Evolutionary conservation across 1,140 invertebrate species (phyloP).

Genomic region (Mesaphorura yosii): DNA sequence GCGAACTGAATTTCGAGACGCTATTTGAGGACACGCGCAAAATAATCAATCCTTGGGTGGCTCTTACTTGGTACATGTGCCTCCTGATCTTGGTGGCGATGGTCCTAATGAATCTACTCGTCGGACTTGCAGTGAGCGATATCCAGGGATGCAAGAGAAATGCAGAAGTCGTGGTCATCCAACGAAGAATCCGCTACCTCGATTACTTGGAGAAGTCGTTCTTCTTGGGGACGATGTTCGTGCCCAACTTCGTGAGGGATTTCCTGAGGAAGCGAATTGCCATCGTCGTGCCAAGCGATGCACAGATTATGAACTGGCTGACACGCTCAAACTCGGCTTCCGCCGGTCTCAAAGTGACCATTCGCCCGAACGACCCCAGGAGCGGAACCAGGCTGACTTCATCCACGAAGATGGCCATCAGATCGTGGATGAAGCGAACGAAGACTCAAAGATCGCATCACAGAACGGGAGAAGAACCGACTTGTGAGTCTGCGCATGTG

Average conservation of each 20-base stretch:
- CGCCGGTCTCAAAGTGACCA: not conserved
- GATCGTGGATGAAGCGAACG: too few relatives aligned
- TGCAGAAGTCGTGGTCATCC: conserved; percentile 21
- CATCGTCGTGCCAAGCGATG: conserved; percentile 8
- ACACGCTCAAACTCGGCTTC: not conserved
- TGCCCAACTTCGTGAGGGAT: conserved; percentile 6
- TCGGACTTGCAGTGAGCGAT: conserved; percentile 40
- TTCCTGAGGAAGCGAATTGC: conserved; percentile 10
- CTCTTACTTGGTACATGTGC: conserved; percentile 32
- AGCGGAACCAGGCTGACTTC: too few relatives aligned
- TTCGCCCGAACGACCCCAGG: too few relatives aligned
- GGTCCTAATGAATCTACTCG: conserved; percentile 40
- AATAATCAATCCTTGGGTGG: conserved; percentile 15
- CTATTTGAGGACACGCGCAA: conserved; percentile 33
- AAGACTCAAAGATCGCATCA: not conserved
- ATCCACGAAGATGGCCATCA: too few relatives aligned
- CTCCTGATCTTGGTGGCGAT: conserved; percentile 38
- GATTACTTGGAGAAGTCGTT: conserved; percentile 19
- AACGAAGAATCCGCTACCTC: conserved; percentile 23
- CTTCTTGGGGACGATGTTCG: conserved; percentile 10
- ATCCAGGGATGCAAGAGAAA: conserved; percentile 30
- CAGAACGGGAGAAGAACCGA: not conserved
- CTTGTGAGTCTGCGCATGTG: not conserved
- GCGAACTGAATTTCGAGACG: conserved; percentile 44
- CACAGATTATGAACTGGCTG: too few relatives aligned